phyloP scores from a whole-genome alignment of 2,888 invertebrate species.

The Biston stratarius region DNA sequence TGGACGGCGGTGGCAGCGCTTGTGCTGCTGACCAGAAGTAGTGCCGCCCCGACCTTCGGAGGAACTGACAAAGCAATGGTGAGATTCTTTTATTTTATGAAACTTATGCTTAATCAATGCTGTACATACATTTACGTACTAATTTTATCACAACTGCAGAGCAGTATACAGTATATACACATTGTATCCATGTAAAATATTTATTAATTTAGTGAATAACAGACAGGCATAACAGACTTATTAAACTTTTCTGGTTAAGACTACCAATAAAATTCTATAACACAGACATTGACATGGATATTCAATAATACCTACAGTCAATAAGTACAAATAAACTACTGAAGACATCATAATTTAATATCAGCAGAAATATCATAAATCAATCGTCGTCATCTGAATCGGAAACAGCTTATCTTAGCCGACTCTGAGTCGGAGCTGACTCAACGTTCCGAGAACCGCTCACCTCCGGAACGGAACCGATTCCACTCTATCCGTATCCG shows the following conservation, averaged over 20 bases:
- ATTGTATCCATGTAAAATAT: no score
- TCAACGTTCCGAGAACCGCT: conserved; percentile 61
- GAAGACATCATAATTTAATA: neutral
- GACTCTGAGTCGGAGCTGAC: conserved; percentile 46
- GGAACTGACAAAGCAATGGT: conserved; percentile 80
- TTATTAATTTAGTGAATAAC: no score
- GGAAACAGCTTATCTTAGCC: conserved; percentile 66
- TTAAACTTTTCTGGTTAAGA: neutral
- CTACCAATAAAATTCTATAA: neutral
- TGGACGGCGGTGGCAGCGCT: conserved; percentile 66
- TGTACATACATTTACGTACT: no score
- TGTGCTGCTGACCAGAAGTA: conserved; percentile 69
- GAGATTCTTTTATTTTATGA: conserved; percentile 48
- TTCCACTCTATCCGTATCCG: conserved; percentile 55
- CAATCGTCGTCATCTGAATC: conserved; percentile 56
- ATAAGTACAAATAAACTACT: conserved; percentile 9
- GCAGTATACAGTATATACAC: no score
- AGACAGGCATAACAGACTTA: no score
- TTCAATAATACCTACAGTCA: neutral
- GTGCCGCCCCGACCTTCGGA: conserved; percentile 78
- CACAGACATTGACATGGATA: conserved; percentile 34
- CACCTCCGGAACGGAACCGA: conserved; percentile 57
- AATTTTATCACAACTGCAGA: neutral
- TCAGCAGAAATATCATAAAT: conserved; percentile 36
- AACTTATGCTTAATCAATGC: neutral